Conservation (phyloP, 2,113 vertebrate species). For the Stercorarius parasiticus region DNA sequence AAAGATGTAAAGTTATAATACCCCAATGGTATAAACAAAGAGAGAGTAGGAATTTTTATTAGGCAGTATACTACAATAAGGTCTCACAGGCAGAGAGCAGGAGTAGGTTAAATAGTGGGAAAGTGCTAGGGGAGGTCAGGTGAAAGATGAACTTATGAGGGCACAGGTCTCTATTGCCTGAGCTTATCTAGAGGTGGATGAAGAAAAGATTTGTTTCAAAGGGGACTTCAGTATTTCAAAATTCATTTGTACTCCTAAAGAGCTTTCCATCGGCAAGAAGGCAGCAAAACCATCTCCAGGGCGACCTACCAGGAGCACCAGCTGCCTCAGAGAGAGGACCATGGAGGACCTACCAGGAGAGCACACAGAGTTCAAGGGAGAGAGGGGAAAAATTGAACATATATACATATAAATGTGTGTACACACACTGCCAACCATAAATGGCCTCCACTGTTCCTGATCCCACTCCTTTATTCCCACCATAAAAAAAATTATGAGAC, state of each 20-base stretch:
- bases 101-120: background rate
- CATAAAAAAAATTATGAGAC: constrained; percentile 60
- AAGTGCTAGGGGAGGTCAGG: background rate
- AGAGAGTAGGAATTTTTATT: constrained; percentile 19
- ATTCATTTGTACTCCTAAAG: background rate
- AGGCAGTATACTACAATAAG: background rate
- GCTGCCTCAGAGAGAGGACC: background rate
- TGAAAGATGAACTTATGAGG: background rate
- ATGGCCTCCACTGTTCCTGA: constrained; percentile 11
- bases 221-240: background rate
- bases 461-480: constrained; percentile 42
- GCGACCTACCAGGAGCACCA: background rate
- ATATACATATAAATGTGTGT: background rate
- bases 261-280: background rate
- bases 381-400: background rate
- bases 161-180: background rate
- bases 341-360: background rate
- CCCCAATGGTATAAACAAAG: constrained; percentile 5
- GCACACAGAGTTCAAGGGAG: background rate
- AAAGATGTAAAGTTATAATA: constrained; percentile 2
- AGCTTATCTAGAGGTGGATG: background rate
- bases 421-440: background rate
- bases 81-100: background rate
- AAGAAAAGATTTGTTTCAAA: background rate
- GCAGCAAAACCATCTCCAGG: background rate